These are phyloP conservation scores for Microcebus murinus DNA, from an alignment of 2,113 vertebrate species.

Conservation along the genomic window DNA sequence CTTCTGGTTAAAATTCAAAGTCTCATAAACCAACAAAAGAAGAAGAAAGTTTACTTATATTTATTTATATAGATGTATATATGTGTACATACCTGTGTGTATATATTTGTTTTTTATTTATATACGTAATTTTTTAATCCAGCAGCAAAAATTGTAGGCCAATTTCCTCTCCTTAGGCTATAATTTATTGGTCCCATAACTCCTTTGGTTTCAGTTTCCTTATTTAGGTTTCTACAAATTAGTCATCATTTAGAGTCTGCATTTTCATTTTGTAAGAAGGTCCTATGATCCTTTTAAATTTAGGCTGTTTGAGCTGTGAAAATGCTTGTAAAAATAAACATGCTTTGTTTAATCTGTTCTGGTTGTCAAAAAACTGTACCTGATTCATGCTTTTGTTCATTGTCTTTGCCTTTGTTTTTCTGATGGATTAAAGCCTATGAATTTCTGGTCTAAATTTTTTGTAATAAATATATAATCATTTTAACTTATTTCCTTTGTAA, in stretches of 20 bases:
- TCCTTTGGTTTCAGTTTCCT: constrained; percentile 45
- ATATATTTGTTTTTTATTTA: too few species aligned
- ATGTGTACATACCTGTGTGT: background rate
- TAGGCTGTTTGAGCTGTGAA: constrained; percentile 64
- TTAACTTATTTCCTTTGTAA: constrained; percentile 16
- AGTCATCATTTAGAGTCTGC: constrained; percentile 22
- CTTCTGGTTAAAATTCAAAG: constrained; percentile 11
- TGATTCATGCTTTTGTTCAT: constrained; percentile 37
- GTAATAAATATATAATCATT: constrained; percentile 28
- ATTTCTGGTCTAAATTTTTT: constrained; percentile 46
- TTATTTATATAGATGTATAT: background rate
- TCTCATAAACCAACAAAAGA: background rate
- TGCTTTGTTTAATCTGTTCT: constrained; percentile 55
- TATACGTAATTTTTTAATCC: background rate
- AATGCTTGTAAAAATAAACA: constrained; percentile 67
- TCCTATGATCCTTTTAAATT: constrained; percentile 53
- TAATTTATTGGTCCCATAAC: background rate
- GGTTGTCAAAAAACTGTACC: constrained; percentile 33
- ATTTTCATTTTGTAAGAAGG: constrained; percentile 59
- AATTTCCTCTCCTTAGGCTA: constrained; percentile 1
- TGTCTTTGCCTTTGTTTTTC: constrained; percentile 56
- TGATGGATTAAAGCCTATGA: background rate
- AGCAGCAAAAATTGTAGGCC: background rate
- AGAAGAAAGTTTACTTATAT: background rate
- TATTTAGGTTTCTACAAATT: constrained; percentile 46